These are phyloP conservation scores for Sterrhoptilus dennistouni DNA, from an alignment of 2,113 vertebrate species.

Conservation along the genomic window DNA sequence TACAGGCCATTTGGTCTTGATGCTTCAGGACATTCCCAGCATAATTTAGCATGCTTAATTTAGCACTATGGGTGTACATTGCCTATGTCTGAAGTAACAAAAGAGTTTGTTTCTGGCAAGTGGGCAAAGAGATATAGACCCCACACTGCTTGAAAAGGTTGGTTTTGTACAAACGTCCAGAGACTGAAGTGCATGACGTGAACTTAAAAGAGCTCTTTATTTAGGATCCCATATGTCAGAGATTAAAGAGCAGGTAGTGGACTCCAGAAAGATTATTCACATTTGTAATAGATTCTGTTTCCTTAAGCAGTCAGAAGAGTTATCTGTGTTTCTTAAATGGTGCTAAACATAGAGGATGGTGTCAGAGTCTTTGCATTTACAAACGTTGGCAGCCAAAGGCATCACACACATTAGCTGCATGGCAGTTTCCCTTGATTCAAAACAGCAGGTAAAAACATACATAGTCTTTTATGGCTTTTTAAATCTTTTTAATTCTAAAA, in stretches of 20 bases:
- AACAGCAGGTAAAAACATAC: not conserved
- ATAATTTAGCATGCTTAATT: not conserved
- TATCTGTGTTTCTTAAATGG: not conserved
- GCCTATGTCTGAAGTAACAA: accelerated
- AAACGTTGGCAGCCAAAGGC: not conserved
- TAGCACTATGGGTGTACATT: not conserved
- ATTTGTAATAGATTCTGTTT: not conserved
- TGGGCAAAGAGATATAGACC: not conserved
- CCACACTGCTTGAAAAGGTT: not conserved
- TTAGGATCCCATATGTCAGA: not conserved
- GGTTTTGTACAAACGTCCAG: not conserved
- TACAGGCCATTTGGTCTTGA: not conserved
- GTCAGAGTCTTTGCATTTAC: not conserved
- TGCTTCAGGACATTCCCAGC: not conserved
- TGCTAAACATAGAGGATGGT: not conserved
- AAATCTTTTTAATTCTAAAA: not conserved
- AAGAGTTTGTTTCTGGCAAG: not conserved
- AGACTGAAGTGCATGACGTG: not conserved
- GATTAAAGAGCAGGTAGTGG: not conserved
- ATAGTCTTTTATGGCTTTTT: not conserved
- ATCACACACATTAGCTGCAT: not conserved
- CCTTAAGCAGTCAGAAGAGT: not conserved
- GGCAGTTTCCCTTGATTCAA: not conserved
- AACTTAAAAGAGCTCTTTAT: not conserved
- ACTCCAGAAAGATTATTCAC: not conserved